These are phyloP conservation scores for Sminthurinus signatus DNA, from an alignment of 1,140 invertebrate species.

Conservation along the genomic window DNA sequence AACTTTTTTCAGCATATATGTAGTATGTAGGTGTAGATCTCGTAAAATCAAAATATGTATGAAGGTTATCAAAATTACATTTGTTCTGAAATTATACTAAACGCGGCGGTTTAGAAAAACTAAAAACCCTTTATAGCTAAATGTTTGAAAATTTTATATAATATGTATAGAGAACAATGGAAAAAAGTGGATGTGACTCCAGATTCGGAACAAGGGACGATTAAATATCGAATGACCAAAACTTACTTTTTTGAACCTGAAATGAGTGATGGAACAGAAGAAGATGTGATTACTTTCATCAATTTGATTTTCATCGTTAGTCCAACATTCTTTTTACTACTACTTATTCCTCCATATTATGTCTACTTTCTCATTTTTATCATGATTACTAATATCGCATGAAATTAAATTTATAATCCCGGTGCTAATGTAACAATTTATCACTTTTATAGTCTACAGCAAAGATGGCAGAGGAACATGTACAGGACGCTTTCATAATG, in stretches of 20 bases:
- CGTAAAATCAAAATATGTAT: too few species aligned
- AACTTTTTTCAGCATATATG: background rate
- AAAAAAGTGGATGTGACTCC: conserved; percentile 21
- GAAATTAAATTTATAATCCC: background rate
- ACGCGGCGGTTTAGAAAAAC: background rate
- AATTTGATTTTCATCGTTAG: conserved; percentile 22
- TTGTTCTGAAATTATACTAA: background rate
- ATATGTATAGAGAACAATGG: conserved; percentile 24
- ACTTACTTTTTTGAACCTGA: conserved; percentile 25
- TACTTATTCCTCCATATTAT: background rate
- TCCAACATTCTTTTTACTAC: background rate
- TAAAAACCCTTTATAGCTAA: too few species aligned
- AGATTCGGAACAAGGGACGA: conserved; percentile 26
- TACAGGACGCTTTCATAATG: too few species aligned
- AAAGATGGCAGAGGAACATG: too few species aligned
- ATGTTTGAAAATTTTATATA: background rate
- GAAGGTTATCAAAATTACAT: background rate
- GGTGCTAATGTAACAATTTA: background rate
- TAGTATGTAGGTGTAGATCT: too few species aligned
- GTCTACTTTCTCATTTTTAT: background rate
- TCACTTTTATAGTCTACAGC: background rate
- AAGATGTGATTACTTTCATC: conserved; percentile 23
- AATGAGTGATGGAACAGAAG: conserved; percentile 24
- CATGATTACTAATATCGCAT: background rate
- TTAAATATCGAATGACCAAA: conserved; percentile 22